Evolutionary conservation across 2,113 vertebrate species (phyloP), one percentile per base, ranked within the genome.

Genomic region (Cololabis saira): DNA sequence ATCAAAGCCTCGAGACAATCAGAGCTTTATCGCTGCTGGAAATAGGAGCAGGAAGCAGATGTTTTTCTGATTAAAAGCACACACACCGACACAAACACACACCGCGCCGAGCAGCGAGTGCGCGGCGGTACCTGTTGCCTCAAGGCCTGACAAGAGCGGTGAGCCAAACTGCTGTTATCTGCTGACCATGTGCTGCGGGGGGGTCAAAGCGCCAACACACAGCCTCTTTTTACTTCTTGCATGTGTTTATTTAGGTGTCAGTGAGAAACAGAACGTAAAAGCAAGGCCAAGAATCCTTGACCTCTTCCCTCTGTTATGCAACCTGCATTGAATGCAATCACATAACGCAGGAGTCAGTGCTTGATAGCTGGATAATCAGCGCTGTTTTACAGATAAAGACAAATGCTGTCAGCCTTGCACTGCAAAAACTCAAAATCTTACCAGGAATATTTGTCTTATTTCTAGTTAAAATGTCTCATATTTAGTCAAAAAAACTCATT

Each of bases 21-120:
- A 82, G 78, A 17, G 71, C 79, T 90, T 87, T 89, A 89, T 85
- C 85, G 55, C 80, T 49, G 77, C 73, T 85, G 84, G 67, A 87
- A 86, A 77, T 61, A 76, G 71, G 71, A 41, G 17, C 79, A 80
- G 87, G 89, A 91, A 90, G 80, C 90, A 90, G 85, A 90, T 91
- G 88, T 85, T 83, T 73, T 76, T 77, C 85, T 82, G 91, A 89
- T 90, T 90, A 90, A 83, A 82, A 74, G 70, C 76, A 82, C 59
- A 75, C 48, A 60, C 52, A 57, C 67, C 60, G 21, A 71, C 76
- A 82, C 59, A 75, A 48, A 60, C 52, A 57, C 67, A 63, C 27
- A 51, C 56, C 45, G 14, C 0, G 24, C 64, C 61, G 59, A 71
- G 55, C 50, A 66, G 49, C 40, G 51, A 76, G 58, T 19, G n/a